Evolutionary conservation across 2,888 invertebrate species (phyloP), one percentile per base, ranked within the genome.

Genomic region (Bellardia bayeri): DNA sequence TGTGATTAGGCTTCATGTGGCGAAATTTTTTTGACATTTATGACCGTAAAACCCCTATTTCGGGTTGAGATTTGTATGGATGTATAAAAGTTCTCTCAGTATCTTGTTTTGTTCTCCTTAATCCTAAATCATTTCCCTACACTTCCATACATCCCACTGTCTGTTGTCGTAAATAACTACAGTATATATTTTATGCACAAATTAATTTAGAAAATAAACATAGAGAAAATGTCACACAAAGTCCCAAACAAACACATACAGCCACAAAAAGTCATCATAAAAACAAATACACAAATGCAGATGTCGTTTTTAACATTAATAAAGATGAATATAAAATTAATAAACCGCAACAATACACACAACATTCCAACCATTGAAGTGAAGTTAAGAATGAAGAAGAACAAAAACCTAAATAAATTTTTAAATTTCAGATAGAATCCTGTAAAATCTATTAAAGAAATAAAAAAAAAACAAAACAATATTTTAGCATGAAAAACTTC

Each of bases 401-500:
- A 51, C 2, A 9, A 40, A 40, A 6, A 49, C 56, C 2, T 9
- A 49, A 80, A 74, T 2, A 68, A 51, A 81, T 16, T 14, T 40
- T 8, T 42, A 14, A 45, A 30, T 69, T 69, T 37, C 54, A 81
- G 71, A 63, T 45, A 51, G 54, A 63, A 30, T 16, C 4, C 7
- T 54, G 40, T 63, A 23, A 42, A 63, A 61, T 13, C 8, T 23
- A 58, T 45, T 16, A 42, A 54, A 54, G 74, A 2, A 81, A 81
- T n/a, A 49, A 16, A 76, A 84, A 30, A 16, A 49, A 33, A 49
- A 56, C 58, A 45, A 79, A 51, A 45, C 64, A 68, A 37, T 23
- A 63, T 63, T 69, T 71, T 83, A 87, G 76, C 61, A 87, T 87
- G 87, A 83, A 84, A 49, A 78, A 54, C 51, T 83, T 63, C 68